A percentile compares a stretch with the other conserved stretches of the same genome.
phyloP scores from a whole-genome alignment of 1,140 invertebrate species.

The Sinella curviseta region DNA sequence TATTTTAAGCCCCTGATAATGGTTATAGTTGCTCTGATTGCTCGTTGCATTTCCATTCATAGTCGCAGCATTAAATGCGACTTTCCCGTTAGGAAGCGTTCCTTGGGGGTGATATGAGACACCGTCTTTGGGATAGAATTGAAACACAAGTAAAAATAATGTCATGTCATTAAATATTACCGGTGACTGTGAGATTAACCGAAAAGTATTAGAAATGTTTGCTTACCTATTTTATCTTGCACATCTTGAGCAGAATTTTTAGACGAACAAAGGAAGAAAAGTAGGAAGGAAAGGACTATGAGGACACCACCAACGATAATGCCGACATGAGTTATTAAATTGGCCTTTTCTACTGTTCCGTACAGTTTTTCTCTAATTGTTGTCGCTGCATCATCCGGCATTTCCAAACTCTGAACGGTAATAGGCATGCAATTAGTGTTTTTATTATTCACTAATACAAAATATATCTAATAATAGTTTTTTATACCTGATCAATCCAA shows the following conservation, averaged over 20 bases:
- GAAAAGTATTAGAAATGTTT: no score
- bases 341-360: not conserved
- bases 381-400: not conserved
- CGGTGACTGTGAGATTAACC: not conserved
- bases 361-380: not conserved
- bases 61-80: not conserved
- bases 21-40: no score
- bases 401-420: not conserved
- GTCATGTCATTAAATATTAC: not conserved
- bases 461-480: not conserved
- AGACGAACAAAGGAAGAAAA: not conserved
- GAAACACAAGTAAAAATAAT: not conserved
- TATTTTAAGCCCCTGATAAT: no score
- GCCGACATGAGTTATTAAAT: not conserved
- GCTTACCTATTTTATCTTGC: conserved; percentile 8
- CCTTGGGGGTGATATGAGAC: not conserved
- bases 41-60: no score
- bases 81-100: not conserved
- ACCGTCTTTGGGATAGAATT: no score
- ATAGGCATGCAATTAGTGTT: not conserved
- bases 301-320: not conserved
- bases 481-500: conserved; percentile 33
- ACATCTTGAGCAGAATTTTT: no score
- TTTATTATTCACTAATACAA: not conserved
- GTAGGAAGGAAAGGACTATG: not conserved